Conservation (phyloP, 2,797 vertebrate species). For the Periophthalmus magnuspinnatus region DNA sequence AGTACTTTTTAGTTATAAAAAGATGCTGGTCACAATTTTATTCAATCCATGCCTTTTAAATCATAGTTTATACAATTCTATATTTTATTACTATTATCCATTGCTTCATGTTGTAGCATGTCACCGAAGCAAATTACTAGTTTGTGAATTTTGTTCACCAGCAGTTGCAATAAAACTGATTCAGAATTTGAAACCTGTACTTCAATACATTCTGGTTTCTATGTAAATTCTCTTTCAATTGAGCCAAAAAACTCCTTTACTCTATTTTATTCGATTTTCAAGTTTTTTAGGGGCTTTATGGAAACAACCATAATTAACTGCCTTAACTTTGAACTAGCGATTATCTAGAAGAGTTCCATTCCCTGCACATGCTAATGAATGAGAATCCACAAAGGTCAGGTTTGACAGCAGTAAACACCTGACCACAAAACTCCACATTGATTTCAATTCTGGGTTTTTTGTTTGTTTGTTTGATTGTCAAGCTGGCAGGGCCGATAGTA, state of each 20-base stretch:
- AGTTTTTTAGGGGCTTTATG: too few species aligned
- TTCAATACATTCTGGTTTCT: background rate
- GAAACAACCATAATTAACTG: slow-evolving; percentile 2
- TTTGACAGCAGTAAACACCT: slow-evolving; percentile 56
- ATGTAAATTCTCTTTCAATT: background rate
- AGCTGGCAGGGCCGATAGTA: slow-evolving; percentile 56
- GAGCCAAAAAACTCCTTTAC: background rate
- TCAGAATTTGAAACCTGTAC: background rate
- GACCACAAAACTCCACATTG: slow-evolving; percentile 64
- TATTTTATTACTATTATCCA: too few species aligned
- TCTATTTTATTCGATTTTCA: too few species aligned
- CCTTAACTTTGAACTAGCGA: background rate
- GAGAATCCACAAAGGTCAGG: slow-evolving; percentile 47
- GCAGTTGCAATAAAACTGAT: too few species aligned
- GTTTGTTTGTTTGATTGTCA: slow-evolving; percentile 72
- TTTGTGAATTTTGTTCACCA: too few species aligned
- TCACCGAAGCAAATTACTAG: too few species aligned
- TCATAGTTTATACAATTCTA: too few species aligned
- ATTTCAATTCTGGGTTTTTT: slow-evolving; percentile 58
- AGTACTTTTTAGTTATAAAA: too few species aligned
- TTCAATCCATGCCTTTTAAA: too few species aligned
- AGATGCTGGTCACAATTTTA: too few species aligned
- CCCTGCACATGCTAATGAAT: slow-evolving; percentile 4
- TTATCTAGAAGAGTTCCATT: slow-evolving; percentile 15
- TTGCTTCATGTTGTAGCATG: too few species aligned